Evolutionary conservation across 2,888 invertebrate genomes (phyloP).

Genomic region (Thymelicus sylvestris): DNA sequence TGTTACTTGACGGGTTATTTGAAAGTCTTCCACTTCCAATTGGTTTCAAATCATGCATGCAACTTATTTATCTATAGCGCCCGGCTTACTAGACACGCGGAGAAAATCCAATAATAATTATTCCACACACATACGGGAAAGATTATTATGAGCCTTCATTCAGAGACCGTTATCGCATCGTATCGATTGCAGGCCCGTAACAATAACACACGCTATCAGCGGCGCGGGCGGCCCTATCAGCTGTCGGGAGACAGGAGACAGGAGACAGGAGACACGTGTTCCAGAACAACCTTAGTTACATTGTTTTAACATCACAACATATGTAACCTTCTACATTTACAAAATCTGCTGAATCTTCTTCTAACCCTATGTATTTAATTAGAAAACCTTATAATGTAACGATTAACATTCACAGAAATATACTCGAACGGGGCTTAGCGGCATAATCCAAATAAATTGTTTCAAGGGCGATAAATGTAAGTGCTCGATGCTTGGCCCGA

Average conservation of each 20-base stretch:
- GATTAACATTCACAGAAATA: no score
- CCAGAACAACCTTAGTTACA: no score
- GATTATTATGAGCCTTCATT: conserved; percentile 17
- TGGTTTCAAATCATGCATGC: neutral
- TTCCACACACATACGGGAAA: conserved; percentile 14
- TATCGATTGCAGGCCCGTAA: conserved; percentile 43
- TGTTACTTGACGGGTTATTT: no score
- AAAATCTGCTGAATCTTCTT: no score
- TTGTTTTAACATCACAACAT: no score
- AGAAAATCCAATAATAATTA: neutral
- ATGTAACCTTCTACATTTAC: no score
- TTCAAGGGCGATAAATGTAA: neutral
- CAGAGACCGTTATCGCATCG: conserved; percentile 38
- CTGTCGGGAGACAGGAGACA: neutral
- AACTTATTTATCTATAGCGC: neutral
- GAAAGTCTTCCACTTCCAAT: neutral
- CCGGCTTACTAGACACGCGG: neutral
- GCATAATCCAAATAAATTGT: neutral
- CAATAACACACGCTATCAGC: conserved; percentile 16
- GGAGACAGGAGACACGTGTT: no score
- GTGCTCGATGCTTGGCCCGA: conserved; percentile 10
- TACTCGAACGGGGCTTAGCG: neutral
- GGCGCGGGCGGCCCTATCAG: neutral
- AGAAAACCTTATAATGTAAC: no score
- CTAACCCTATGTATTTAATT: no score